Conservation (phyloP, 2,113 vertebrate species). For the Neomonachus schauinslandi region DNA sequence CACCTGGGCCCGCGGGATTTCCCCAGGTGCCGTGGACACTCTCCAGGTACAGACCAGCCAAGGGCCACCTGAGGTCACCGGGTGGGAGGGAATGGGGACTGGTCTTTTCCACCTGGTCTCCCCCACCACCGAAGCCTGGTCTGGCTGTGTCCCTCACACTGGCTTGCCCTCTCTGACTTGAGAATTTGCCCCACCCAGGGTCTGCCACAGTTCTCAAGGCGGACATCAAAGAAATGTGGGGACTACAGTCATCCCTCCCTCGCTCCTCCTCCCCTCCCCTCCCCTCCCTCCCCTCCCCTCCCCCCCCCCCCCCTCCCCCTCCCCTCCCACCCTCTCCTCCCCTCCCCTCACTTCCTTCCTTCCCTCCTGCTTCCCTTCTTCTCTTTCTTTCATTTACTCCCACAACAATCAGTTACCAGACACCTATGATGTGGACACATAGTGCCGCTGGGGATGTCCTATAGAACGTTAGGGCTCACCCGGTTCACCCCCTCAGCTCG, state of each 20-base stretch:
- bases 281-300: fast-evolving
- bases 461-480: fast-evolving
- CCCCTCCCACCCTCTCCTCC: fast-evolving
- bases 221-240: neutral
- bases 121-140: neutral
- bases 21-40: neutral
- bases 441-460: fast-evolving
- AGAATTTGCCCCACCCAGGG: neutral
- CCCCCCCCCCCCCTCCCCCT: no score
- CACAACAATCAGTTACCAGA: neutral
- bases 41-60: fast-evolving
- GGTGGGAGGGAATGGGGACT: fast-evolving
- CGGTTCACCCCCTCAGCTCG: fast-evolving
- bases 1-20: neutral
- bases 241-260: fast-evolving
- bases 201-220: neutral
- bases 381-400: neutral
- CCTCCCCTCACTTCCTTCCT: no score
- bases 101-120: no score
- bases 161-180: no score
- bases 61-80: fast-evolving
- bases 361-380: fast-evolving
- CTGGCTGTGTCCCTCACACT: fast-evolving
- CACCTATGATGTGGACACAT: fast-evolving
- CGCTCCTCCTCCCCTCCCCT: no score